Conservation (phyloP, 1,140 invertebrate genomes). For the Andricus grossulariae region DNA sequence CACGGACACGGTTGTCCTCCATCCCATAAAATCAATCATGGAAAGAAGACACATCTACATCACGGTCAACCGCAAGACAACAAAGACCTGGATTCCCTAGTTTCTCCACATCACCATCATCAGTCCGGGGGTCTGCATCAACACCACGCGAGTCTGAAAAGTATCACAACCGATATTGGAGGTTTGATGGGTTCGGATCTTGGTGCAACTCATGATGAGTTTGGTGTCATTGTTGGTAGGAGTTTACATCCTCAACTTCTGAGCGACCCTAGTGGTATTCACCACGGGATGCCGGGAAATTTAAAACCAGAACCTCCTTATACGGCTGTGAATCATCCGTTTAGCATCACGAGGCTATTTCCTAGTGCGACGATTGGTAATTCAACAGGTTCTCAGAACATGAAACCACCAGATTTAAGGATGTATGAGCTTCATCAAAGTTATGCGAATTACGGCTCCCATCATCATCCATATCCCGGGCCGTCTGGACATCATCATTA, state of each 20-base stretch:
- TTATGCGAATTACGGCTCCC: conserved; percentile 67
- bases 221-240: conserved; percentile 81
- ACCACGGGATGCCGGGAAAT: conserved; percentile 78
- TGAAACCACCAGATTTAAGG: conserved; percentile 81
- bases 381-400: conserved; percentile 75
- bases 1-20: conserved; percentile 69
- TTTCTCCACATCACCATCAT: conserved; percentile 69
- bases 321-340: conserved; percentile 88
- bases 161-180: conserved; percentile 70
- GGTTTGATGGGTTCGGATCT: conserved; percentile 72
- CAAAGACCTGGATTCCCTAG: conserved; percentile 70
- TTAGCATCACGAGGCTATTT: conserved; percentile 93
- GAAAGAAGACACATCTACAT: conserved; percentile 71
- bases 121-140: conserved; percentile 71
- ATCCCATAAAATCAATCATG: conserved; percentile 67
- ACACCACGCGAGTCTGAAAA: conserved; percentile 70
- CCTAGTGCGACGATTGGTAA: conserved; percentile 87
- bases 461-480: conserved; percentile 66
- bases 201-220: conserved; percentile 79
- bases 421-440: conserved; percentile 83
- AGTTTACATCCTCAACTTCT: conserved; percentile 78
- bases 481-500: conserved; percentile 68
- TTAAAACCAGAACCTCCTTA: conserved; percentile 88
- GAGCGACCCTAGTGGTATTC: conserved; percentile 78
- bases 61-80: conserved; percentile 76